phyloP scores from a whole-genome alignment of 2,888 invertebrate genomes.

The Callyntrura sp. region DNA sequence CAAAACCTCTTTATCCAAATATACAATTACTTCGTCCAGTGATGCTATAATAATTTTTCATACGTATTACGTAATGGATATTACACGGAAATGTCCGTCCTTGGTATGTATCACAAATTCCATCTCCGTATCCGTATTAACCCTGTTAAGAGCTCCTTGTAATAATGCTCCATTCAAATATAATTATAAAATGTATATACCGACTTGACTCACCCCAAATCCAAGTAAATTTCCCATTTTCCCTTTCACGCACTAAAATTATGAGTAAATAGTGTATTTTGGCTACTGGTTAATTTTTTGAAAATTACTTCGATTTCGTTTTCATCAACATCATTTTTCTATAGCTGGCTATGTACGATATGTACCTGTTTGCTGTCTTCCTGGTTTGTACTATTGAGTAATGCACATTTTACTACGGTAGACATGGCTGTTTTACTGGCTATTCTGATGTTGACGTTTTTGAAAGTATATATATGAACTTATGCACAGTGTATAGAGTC shows the following conservation, averaged over 20 bases:
- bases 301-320: not conserved
- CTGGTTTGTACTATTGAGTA: not conserved
- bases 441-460: not conserved
- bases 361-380: not conserved
- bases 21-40: too few relatives aligned
- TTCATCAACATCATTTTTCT: constrained; percentile 8
- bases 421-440: not conserved
- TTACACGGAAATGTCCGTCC: too few relatives aligned
- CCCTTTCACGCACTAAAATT: not conserved
- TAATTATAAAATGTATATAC: too few relatives aligned
- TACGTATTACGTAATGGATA: too few relatives aligned
- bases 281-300: not conserved
- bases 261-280: constrained; percentile 1
- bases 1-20: too few relatives aligned
- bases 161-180: too few relatives aligned
- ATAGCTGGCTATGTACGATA: not conserved
- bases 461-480: not conserved
- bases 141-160: too few relatives aligned
- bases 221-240: too few relatives aligned
- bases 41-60: too few relatives aligned
- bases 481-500: constrained; percentile 6
- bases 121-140: too few relatives aligned
- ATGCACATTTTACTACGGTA: not conserved
- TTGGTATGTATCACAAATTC: too few relatives aligned
- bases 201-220: too few relatives aligned